Evolutionary conservation across 1,140 invertebrate species (phyloP).

Genomic region (Sipha flava): DNA sequence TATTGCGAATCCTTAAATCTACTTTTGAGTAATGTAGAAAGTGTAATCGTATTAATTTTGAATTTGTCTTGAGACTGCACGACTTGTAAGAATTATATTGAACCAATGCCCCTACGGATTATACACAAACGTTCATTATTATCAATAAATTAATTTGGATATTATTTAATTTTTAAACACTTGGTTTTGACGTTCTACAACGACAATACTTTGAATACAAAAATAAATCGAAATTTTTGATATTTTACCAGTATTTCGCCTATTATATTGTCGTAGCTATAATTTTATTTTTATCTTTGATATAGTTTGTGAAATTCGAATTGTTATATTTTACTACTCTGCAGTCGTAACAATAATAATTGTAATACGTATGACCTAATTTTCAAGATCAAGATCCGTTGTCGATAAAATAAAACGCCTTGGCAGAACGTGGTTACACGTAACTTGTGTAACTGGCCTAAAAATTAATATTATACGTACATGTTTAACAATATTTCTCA

Average conservation of each 20-base stretch:
- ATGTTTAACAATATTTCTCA: background rate
- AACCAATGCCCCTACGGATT: too few species aligned
- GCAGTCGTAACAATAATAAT: too few species aligned
- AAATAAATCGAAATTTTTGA: too few species aligned
- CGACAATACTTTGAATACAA: too few species aligned
- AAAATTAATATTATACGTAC: background rate
- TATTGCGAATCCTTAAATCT: background rate
- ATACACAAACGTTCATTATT: too few species aligned
- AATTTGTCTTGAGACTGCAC: too few species aligned
- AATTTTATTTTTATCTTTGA: background rate
- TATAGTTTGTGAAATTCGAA: background rate
- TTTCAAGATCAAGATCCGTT: slow-evolving; percentile 31
- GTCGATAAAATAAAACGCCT: background rate
- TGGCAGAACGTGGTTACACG: background rate
- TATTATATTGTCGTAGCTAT: background rate
- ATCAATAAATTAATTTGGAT: too few species aligned
- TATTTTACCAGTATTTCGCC: background rate
- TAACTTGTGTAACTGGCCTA: background rate
- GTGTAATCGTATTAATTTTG: too few species aligned
- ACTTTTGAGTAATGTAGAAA: background rate
- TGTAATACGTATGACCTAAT: background rate
- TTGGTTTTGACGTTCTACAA: too few species aligned
- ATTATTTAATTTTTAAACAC: too few species aligned
- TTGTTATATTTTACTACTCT: too few species aligned
- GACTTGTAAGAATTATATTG: too few species aligned